phyloP scores from a whole-genome alignment of 2,797 vertebrate species.

The Labroides dimidiatus region DNA sequence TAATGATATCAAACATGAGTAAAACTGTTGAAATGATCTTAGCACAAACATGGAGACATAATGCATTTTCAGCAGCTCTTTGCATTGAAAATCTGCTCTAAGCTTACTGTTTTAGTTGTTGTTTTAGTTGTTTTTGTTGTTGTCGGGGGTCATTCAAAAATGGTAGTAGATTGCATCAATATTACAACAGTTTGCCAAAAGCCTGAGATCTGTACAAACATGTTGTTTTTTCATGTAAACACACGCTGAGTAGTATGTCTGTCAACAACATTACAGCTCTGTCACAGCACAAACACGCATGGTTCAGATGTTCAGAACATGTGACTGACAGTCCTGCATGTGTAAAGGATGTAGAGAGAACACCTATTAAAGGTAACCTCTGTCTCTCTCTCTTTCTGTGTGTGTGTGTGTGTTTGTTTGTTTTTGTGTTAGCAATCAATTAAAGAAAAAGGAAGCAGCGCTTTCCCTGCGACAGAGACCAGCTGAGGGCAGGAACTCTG shows the following conservation, averaged over 20 bases:
- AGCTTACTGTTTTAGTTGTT: too few species aligned
- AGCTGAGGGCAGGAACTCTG: constrained; percentile 63
- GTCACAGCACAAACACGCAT: not conserved
- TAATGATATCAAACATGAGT: too few species aligned
- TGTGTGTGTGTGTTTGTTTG: constrained; percentile 3
- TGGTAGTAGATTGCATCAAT: constrained; percentile 2
- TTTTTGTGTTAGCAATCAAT: constrained; percentile 46
- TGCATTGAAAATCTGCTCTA: not conserved
- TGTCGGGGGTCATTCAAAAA: not conserved
- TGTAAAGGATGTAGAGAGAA: constrained; percentile 13
- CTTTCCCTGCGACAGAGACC: constrained; percentile 53
- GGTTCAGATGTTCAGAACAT: too few species aligned
- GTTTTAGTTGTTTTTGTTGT: too few species aligned
- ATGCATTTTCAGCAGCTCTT: not conserved
- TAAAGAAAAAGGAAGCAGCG: constrained; percentile 29
- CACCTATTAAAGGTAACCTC: constrained; percentile 16
- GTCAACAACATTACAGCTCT: not conserved
- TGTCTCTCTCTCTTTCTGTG: too few species aligned
- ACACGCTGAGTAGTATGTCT: not conserved
- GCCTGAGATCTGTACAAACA: not conserved
- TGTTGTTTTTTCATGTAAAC: not conserved
- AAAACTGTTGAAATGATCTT: too few species aligned
- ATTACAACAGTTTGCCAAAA: not conserved
- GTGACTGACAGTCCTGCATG: constrained; percentile 12
- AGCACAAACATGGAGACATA: not conserved